Percentiles rank a stretch among this genome's conserved stretches.
phyloP scores from a whole-genome alignment of 2,797 vertebrate genomes.

The Pangasius macronema region DNA sequence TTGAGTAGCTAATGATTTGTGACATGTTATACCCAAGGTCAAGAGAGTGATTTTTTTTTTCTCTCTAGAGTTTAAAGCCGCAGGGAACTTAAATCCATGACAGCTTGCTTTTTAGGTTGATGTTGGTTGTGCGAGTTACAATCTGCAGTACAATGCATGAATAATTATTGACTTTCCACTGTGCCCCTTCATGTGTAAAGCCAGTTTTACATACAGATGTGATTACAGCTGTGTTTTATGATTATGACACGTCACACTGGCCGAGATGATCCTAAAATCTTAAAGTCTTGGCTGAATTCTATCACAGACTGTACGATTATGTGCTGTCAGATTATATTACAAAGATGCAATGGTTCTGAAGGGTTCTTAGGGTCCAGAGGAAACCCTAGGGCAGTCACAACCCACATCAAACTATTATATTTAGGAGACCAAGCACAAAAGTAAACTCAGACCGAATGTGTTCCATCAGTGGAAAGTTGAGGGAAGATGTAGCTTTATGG shows the following conservation, averaged over 20 bases:
- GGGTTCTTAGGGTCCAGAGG: background rate
- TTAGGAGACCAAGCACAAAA: background rate
- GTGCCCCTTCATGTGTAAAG: background rate
- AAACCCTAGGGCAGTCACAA: background rate
- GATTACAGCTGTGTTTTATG: background rate
- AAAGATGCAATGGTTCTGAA: background rate
- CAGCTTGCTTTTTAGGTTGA: background rate
- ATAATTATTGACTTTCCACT: background rate
- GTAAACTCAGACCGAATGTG: background rate
- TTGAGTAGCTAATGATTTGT: conserved; percentile 26
- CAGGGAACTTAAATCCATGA: background rate
- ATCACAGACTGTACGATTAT: background rate
- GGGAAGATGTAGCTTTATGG: background rate
- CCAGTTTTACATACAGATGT: background rate
- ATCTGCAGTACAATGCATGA: background rate
- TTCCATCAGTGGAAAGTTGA: background rate
- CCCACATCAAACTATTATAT: background rate
- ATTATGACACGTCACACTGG: background rate
- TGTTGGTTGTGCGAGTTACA: background rate
- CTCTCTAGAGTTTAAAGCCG: background rate
- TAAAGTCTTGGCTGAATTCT: background rate
- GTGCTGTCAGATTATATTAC: background rate
- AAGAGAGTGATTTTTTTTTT: background rate
- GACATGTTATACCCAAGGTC: conserved; percentile 8
- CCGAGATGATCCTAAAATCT: background rate